A percentile compares a stretch with the other conserved stretches of the same genome.
phyloP scores from a whole-genome alignment of 92 coral and sea anemone species.

The Umimayanthus chanpuru region DNA sequence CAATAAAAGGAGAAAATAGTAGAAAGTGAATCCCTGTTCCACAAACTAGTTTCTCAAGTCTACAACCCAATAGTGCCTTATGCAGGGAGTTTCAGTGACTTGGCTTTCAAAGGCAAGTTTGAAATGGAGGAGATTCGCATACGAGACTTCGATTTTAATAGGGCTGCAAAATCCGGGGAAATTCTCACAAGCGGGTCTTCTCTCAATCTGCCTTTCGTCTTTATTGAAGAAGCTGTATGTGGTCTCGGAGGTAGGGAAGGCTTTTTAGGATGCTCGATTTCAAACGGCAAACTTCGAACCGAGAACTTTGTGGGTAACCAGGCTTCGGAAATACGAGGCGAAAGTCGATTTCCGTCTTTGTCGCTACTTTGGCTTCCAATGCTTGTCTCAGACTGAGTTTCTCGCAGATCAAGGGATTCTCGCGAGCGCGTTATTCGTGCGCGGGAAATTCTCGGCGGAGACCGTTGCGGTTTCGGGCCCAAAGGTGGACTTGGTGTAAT shows the following conservation, averaged over 20 bases:
- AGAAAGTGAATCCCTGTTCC: not conserved
- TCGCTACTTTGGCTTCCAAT: slow-evolving; percentile 52
- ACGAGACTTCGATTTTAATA: slow-evolving; percentile 32
- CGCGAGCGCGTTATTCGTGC: slow-evolving; percentile 60
- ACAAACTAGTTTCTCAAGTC: not conserved
- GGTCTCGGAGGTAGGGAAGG: slow-evolving; percentile 27
- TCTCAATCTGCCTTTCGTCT: not conserved
- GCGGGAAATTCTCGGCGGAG: slow-evolving; percentile 68
- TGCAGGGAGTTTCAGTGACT: slow-evolving; percentile 12
- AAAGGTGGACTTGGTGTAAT: slow-evolving; percentile 56
- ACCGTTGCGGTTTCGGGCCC: slow-evolving; percentile 55
- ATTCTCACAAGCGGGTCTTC: slow-evolving; percentile 41
- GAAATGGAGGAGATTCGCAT: slow-evolving; percentile 15
- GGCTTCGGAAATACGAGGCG: slow-evolving; percentile 63
- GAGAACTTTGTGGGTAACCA: slow-evolving; percentile 55
- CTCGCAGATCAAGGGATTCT: slow-evolving; percentile 52
- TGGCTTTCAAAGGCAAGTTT: slow-evolving; percentile 29
- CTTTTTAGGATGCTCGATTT: not conserved
- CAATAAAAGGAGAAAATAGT: too few species aligned
- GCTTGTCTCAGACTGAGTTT: slow-evolving; percentile 67
- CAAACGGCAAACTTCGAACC: slow-evolving; percentile 29
- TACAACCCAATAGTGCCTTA: not conserved
- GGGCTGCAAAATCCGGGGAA: slow-evolving; percentile 44
- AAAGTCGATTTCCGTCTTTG: slow-evolving; percentile 52
- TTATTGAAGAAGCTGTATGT: slow-evolving; percentile 27